Percentiles rank a stretch among this genome's conserved stretches.
Evolutionary conservation across 2,888 invertebrate genomes (phyloP).

Genomic region (Polydrusus tereticollis): DNA sequence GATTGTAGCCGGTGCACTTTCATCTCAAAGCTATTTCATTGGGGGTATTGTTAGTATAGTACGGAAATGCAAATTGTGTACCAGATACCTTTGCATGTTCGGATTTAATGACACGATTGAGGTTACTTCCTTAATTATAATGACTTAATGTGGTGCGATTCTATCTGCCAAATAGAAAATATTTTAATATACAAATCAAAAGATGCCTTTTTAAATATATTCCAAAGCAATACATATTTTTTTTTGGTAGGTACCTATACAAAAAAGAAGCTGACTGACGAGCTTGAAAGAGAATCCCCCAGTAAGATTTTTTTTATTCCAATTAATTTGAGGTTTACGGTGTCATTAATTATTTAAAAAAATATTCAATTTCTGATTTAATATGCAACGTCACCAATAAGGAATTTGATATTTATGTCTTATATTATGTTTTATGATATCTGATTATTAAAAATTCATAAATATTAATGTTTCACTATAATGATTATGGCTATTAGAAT

Average conservation of each 20-base stretch:
- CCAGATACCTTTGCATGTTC: neutral
- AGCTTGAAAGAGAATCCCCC: no score
- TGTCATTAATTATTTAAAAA: neutral
- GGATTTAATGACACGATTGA: neutral
- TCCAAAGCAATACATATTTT: no score
- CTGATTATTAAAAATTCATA: neutral
- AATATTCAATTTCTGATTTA: neutral
- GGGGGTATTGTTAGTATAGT: neutral
- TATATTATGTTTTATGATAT: neutral
- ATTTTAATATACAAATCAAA: no score
- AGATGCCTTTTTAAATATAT: no score
- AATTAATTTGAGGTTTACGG: neutral
- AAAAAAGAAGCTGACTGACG: no score
- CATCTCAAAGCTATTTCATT: neutral
- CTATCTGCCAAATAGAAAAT: neutral
- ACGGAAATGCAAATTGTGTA: neutral
- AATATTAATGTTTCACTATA: neutral
- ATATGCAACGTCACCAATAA: neutral
- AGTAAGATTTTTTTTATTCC: no score
- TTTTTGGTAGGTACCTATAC: no score
- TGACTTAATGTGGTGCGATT: neutral
- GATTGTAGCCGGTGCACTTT: neutral
- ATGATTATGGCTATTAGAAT: no score
- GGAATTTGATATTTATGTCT: constrained; percentile 5
- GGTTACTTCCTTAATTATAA: constrained; percentile 13